Percentiles rank a stretch among this genome's conserved stretches.
Conservation (phyloP, 2,888 invertebrate species). For the Bombylius discolor region DNA sequence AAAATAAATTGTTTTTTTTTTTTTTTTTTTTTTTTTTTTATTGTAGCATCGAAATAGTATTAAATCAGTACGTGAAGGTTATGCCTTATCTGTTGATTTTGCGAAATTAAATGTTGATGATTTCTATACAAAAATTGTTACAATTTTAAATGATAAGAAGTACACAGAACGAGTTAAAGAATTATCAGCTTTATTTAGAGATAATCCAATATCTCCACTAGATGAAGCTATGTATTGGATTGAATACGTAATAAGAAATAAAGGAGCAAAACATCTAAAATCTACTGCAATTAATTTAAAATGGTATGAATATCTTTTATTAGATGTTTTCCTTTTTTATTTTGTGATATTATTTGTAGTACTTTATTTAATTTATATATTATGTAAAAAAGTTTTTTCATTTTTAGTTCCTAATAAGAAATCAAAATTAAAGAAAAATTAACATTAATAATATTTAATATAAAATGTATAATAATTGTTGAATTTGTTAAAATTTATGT, state of each 20-base stretch:
- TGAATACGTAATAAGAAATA: conserved; percentile 35
- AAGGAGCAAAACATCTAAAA: conserved; percentile 32
- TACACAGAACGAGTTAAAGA: conserved; percentile 29
- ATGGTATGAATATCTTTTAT: conserved; percentile 33
- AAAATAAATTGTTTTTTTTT: conserved; percentile 1
- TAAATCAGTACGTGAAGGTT: conserved; percentile 29
- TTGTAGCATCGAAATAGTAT: conserved; percentile 30
- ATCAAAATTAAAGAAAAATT: neutral
- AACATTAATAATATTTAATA: neutral
- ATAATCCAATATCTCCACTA: conserved; percentile 29
- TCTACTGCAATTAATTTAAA: conserved; percentile 29
- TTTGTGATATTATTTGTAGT: neutral
- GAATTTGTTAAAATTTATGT: too few species aligned
- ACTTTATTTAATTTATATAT: neutral
- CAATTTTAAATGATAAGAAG: conserved; percentile 31
- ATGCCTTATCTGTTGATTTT: conserved; percentile 29
- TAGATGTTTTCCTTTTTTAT: conserved; percentile 27
- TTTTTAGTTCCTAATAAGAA: neutral
- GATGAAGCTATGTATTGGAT: conserved; percentile 37
- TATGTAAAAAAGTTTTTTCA: neutral
- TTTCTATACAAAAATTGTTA: conserved; percentile 23
- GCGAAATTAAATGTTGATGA: conserved; percentile 25
- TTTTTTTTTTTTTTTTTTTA: neutral
- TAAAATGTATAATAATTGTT: too few species aligned
- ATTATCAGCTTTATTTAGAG: conserved; percentile 31